Percentiles rank a stretch among this genome's conserved stretches.
Conservation (phyloP, 2,797 vertebrate species). For the Loriculus beryllinus region DNA sequence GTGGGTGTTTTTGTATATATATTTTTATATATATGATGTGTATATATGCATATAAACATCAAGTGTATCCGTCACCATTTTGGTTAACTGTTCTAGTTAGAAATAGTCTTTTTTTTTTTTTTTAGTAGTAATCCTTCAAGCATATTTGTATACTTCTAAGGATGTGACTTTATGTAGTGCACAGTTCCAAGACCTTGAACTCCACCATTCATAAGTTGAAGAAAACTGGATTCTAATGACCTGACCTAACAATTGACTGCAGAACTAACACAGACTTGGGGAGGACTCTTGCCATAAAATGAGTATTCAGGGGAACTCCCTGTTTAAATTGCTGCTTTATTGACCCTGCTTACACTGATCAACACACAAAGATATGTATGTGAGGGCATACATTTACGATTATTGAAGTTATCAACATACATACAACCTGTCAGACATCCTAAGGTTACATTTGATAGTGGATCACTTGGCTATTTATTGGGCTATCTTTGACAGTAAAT, state of each 20-base stretch:
- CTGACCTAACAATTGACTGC: background rate
- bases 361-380: background rate
- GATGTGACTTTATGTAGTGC: background rate
- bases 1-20: background rate
- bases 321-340: background rate
- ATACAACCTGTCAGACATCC: background rate
- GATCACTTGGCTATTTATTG: background rate
- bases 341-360: background rate
- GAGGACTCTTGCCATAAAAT: background rate
- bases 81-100: background rate
- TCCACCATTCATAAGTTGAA: background rate
- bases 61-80: background rate
- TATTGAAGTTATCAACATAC: background rate
- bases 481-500: background rate
- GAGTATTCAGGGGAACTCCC: background rate
- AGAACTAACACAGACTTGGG: background rate
- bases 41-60: background rate
- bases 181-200: background rate
- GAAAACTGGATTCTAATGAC: background rate
- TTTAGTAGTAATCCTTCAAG: background rate
- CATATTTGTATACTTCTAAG: background rate
- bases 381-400: fast-evolving
- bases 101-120: background rate
- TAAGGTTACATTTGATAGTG: background rate
- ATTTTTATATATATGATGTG: background rate